phyloP scores from a whole-genome alignment of 2,113 vertebrate species.

The Aegotheles bennettii region DNA sequence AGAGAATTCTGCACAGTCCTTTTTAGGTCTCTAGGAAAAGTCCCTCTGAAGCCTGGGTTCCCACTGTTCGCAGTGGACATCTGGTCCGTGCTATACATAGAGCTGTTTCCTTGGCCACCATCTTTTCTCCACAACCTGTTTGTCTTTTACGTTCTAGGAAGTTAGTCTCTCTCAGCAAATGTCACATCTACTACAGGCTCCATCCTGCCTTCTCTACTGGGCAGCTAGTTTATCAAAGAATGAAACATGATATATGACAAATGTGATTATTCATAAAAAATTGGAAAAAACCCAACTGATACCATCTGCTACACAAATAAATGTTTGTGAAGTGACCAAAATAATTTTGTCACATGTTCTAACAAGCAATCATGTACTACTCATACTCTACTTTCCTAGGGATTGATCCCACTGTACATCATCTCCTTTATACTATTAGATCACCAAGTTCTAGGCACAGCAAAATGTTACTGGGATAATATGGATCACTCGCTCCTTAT shows the following conservation, averaged over 20 bases:
- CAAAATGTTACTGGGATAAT: neutral
- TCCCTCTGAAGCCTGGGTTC: neutral
- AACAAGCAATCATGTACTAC: rapidly evolving
- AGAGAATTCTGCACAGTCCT: neutral
- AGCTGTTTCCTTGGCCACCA: neutral
- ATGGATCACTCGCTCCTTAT: neutral
- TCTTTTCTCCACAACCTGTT: neutral
- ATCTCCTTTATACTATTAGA: neutral
- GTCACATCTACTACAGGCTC: neutral
- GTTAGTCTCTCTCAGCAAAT: neutral
- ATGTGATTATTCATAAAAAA: neutral
- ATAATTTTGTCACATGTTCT: neutral
- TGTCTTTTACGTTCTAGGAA: neutral
- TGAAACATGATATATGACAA: neutral
- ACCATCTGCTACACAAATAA: neutral
- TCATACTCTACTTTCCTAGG: neutral
- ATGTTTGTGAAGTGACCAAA: neutral
- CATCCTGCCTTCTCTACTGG: neutral
- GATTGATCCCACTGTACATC: neutral
- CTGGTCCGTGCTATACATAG: neutral
- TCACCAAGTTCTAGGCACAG: neutral
- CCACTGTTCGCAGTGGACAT: neutral
- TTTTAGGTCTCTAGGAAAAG: neutral
- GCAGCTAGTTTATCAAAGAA: neutral
- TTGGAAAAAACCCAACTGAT: neutral